phyloP scores from a whole-genome alignment of 2,113 vertebrate species.

The Irena cyanogastra region DNA sequence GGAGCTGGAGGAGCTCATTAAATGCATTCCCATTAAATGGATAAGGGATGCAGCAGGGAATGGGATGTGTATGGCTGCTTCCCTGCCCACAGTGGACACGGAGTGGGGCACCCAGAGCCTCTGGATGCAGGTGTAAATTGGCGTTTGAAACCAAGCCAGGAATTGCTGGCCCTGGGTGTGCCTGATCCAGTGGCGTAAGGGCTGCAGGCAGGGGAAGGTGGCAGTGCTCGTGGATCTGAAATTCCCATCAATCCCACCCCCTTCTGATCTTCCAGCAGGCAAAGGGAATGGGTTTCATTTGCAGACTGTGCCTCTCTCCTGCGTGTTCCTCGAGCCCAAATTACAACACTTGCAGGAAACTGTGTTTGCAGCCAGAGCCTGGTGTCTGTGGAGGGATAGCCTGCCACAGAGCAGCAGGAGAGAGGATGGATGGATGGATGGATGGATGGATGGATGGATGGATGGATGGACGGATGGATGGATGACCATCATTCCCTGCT shows the following conservation, averaged over 20 bases:
- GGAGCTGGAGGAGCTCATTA: background rate
- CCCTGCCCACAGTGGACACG: background rate
- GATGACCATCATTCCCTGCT: background rate
- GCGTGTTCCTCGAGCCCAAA: fast-evolving
- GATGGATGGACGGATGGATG: background rate
- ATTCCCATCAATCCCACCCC: background rate
- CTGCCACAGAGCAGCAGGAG: background rate
- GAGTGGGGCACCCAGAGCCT: background rate
- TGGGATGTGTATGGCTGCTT: background rate
- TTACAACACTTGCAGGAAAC: background rate
- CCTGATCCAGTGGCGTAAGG: background rate
- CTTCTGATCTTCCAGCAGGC: background rate
- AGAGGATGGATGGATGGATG: background rate
- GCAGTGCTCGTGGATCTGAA: background rate
- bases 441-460: background rate
- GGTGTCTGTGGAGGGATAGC: background rate
- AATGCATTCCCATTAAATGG: background rate
- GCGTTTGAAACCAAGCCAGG: background rate
- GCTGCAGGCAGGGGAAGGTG: background rate
- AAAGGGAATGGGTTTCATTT: fast-evolving
- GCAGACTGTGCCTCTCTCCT: background rate
- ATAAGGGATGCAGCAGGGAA: background rate
- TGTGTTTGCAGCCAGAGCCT: background rate
- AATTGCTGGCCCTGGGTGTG: background rate
- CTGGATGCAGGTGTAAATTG: background rate